Evolutionary conservation across 2,113 vertebrate genomes (phyloP), one percentile per base, ranked within the genome.

Genomic region (Muntiacus reevesi): DNA sequence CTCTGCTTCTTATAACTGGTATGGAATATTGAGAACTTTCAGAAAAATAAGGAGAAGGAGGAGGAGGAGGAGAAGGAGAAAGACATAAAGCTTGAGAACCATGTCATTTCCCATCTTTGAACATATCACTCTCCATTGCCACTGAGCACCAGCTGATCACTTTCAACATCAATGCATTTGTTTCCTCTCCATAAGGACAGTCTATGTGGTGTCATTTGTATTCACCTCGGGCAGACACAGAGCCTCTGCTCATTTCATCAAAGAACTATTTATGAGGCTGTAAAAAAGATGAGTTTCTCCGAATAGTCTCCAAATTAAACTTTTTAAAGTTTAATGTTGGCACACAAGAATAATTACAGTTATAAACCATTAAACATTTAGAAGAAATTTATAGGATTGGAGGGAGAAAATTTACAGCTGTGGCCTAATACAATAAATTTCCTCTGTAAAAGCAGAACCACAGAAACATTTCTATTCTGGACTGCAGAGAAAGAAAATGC

Each of bases 301-400:
- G 2, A 99, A 99, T 98, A 99, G 97, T 98, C 97, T 98, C 98
- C 98, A 99, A 99, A 99, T 99, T 98, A 99, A 99, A 99, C 99
- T 99, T 99, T 98, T 99, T 98, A 99, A 99, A 99, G 95, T 99
- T 99, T 99, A 99, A 99, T 99, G 98, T 97, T 98, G 98, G 98
- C 98, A 99, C 97, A 99, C 97, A 99, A 99, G 98, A 99, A 99
- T 99, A 99, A 99, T 99, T 99, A 99, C 98, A 98, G 98, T 99
- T 99, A 99, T 98, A 99, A 99, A 98, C 98, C 98, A 98, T 99
- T 99, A 99, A 99, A 98, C 95, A 98, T 99, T 99, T 99, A 98
- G 98, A 98, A 84, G 94, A 99, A 99, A 99, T 99, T 99, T 99
- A 99, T 99, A 98, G 98, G 98, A 98, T 97, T 98, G 89, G 92